Evolutionary conservation across 2,113 vertebrate genomes (phyloP).

Genomic region (Pseudolaguvia tuberculata): DNA sequence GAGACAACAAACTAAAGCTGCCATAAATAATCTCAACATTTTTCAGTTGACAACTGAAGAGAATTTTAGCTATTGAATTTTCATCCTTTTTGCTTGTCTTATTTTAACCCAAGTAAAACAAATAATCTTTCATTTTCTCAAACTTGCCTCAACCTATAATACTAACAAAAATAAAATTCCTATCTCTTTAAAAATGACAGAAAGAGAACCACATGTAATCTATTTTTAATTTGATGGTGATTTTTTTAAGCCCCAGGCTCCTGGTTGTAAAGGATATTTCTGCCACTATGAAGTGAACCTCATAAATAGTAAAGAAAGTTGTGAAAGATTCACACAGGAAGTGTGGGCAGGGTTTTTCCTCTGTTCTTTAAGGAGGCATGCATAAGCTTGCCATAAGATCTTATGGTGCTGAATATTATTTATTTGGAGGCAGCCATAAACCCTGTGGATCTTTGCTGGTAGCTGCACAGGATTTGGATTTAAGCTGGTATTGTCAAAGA

Average conservation of each 20-base stretch:
- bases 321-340: slow-evolving; percentile 37
- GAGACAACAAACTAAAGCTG: slow-evolving; percentile 57
- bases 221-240: slow-evolving; percentile 6
- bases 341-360: slow-evolving; percentile 13
- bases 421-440: slow-evolving; percentile 17
- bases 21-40: slow-evolving; percentile 64
- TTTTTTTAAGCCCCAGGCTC: slow-evolving; percentile 14
- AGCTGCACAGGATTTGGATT: not conserved
- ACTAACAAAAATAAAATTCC: not conserved
- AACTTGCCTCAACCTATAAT: slow-evolving; percentile 19
- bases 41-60: slow-evolving; percentile 25
- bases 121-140: slow-evolving; percentile 30
- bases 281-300: slow-evolving; percentile 28
- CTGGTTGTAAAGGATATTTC: slow-evolving; percentile 20
- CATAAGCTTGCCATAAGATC: slow-evolving; percentile 6
- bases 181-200: slow-evolving; percentile 13
- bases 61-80: slow-evolving; percentile 35
- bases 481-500: not conserved
- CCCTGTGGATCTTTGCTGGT: not conserved
- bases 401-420: slow-evolving; percentile 7
- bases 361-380: slow-evolving; percentile 28
- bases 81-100: slow-evolving; percentile 16
- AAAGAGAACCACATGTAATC: slow-evolving; percentile 1
- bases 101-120: slow-evolving; percentile 9
- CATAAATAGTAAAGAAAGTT: slow-evolving; percentile 28